These are phyloP conservation scores for Rousettus leschenaultii DNA, from an alignment of 2,113 vertebrate genomes.

Conservation along the genomic window DNA sequence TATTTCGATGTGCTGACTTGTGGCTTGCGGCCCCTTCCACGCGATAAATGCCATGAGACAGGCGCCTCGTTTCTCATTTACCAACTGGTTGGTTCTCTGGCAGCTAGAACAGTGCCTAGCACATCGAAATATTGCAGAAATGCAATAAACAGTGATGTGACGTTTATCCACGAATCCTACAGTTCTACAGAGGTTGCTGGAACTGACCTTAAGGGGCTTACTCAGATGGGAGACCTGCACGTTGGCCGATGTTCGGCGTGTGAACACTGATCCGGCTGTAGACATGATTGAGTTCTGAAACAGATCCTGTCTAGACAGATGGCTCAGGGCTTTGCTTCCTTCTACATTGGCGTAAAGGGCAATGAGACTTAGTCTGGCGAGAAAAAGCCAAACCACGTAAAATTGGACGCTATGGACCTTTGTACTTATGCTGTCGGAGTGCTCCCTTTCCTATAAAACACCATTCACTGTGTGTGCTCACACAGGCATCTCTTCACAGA, in stretches of 20 bases:
- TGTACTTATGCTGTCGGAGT: background rate
- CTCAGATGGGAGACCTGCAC: background rate
- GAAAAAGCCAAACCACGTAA: constrained; percentile 18
- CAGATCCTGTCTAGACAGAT: constrained; percentile 40
- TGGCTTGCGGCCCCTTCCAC: background rate
- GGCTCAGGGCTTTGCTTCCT: background rate
- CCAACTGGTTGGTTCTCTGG: background rate
- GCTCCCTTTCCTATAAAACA: background rate
- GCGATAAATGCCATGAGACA: background rate
- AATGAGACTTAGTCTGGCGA: background rate
- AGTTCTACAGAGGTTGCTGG: background rate
- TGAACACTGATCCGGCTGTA: background rate
- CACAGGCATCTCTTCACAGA: background rate
- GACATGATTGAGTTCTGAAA: background rate
- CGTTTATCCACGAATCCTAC: background rate
- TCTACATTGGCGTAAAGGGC: background rate
- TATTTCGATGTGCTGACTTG: background rate
- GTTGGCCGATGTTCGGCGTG: background rate
- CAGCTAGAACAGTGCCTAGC: background rate
- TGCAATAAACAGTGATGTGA: background rate
- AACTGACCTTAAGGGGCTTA: background rate
- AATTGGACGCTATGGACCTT: background rate
- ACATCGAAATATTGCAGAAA: background rate
- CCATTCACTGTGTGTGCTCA: background rate
- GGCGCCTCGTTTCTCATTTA: background rate